A percentile compares a stretch with the other conserved stretches of the same genome.
These are phyloP conservation scores for Drosophila sturtevanti DNA, from an alignment of 1,140 invertebrate genomes.

Conservation along the genomic window DNA sequence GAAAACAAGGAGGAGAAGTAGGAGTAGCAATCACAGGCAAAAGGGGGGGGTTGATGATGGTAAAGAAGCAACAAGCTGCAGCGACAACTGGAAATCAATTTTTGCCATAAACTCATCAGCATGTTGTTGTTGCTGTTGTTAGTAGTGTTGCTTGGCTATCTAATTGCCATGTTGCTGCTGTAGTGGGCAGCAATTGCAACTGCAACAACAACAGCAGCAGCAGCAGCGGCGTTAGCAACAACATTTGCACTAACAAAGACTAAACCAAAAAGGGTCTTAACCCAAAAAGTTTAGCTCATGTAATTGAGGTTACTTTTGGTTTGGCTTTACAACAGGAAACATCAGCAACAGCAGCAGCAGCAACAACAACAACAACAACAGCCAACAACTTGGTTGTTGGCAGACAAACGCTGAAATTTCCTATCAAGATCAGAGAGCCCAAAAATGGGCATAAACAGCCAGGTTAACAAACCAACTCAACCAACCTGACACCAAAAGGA, in stretches of 20 bases:
- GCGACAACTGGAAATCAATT: conserved; percentile 79
- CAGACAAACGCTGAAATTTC: conserved; percentile 73
- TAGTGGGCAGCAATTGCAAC: conserved; percentile 1
- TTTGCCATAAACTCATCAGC: conserved; percentile 80
- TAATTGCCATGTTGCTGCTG: conserved; percentile 57
- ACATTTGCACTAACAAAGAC: background rate
- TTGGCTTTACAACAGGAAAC: conserved; percentile 54
- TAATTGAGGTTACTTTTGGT: conserved; percentile 75
- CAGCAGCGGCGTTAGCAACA: background rate
- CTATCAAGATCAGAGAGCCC: conserved; percentile 74
- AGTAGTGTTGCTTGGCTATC: conserved; percentile 59
- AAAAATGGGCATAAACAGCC: conserved; percentile 71
- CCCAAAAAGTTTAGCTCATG: conserved; percentile 63
- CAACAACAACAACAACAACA: conserved; percentile 19
- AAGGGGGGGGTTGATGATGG: conserved; percentile 7
- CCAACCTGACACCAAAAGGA: conserved; percentile 5
- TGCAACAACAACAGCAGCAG: background rate
- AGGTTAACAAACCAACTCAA: conserved; percentile 16
- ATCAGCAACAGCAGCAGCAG: conserved; percentile 26
- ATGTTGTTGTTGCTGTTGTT: conserved; percentile 28
- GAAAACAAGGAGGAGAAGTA: conserved; percentile 23
- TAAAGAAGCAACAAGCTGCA: conserved; percentile 22
- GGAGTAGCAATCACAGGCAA: conserved; percentile 23
- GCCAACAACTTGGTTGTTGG: conserved; percentile 69
- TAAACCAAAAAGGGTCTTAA: conserved; percentile 65